phyloP scores from a whole-genome alignment of 2,113 vertebrate species.

The Calcarius ornatus region DNA sequence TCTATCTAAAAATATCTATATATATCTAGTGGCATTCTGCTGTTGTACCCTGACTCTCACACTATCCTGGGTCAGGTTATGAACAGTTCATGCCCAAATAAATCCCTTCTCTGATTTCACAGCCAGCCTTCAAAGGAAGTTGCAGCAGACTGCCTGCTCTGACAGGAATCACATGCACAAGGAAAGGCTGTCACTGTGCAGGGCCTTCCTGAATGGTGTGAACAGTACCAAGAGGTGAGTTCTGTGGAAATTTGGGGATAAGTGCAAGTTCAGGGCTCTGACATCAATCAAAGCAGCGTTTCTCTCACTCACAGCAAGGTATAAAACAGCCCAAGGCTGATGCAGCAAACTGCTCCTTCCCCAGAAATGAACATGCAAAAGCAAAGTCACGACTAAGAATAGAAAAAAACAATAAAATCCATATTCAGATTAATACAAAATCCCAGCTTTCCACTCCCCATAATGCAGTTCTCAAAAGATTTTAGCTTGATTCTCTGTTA shows the following conservation, averaged over 20 bases:
- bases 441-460: not conserved
- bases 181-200: fast-evolving
- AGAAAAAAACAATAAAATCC: not conserved
- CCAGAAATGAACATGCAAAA: not conserved
- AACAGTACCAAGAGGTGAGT: not conserved
- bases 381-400: not conserved
- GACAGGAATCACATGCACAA: fast-evolving
- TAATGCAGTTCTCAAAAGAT: conserved; percentile 3
- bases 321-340: not conserved
- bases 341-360: not conserved
- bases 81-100: not conserved
- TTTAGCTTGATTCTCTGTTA: conserved; percentile 13
- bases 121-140: not conserved
- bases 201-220: not conserved
- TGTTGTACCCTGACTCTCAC: not conserved
- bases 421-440: conserved; percentile 19
- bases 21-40: not conserved
- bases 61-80: not conserved
- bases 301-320: not conserved
- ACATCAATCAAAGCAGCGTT: not conserved
- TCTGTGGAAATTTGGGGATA: not conserved
- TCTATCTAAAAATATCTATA: not conserved
- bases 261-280: not conserved
- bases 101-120: not conserved
- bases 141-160: not conserved